Percentiles rank a stretch among this genome's conserved stretches.
These are phyloP conservation scores for Coluber constrictor DNA, from an alignment of 2,797 vertebrate species.

Conservation along the genomic window DNA sequence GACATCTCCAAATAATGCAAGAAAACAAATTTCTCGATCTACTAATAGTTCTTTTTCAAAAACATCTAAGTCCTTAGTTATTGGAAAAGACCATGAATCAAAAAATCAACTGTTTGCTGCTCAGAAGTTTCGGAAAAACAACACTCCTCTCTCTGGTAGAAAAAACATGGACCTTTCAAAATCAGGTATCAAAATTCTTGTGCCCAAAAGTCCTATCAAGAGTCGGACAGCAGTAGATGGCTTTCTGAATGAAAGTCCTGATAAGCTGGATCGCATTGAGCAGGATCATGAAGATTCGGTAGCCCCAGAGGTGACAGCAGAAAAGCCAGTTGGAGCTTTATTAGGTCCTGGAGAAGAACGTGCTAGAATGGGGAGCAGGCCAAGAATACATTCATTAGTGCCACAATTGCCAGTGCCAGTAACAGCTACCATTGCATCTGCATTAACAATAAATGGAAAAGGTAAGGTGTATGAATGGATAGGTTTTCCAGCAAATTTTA, in stretches of 20 bases:
- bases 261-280: conserved; percentile 82
- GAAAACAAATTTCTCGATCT: conserved; percentile 81
- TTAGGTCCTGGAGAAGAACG: conserved; percentile 88
- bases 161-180: conserved; percentile 90
- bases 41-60: conserved; percentile 76
- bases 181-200: conserved; percentile 94
- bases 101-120: conserved; percentile 69
- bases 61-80: conserved; percentile 67
- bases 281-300: conserved; percentile 86
- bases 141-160: conserved; percentile 72
- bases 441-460: conserved; percentile 82
- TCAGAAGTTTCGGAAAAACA: conserved; percentile 76
- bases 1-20: conserved; percentile 76
- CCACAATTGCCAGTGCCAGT: conserved; percentile 77
- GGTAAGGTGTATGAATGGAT: conserved; percentile 63
- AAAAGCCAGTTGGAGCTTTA: conserved; percentile 81
- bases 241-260: conserved; percentile 85
- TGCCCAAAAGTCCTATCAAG: conserved; percentile 95
- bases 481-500: not conserved
- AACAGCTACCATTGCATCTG: conserved; percentile 77
- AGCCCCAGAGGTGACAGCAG: conserved; percentile 88
- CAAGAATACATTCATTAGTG: conserved; percentile 78
- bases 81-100: conserved; percentile 71
- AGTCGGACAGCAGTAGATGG: conserved; percentile 81
- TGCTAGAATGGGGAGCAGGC: conserved; percentile 93